These are phyloP conservation scores for Neopelma chrysocephalum DNA, from an alignment of 2,797 vertebrate genomes.

Conservation along the genomic window DNA sequence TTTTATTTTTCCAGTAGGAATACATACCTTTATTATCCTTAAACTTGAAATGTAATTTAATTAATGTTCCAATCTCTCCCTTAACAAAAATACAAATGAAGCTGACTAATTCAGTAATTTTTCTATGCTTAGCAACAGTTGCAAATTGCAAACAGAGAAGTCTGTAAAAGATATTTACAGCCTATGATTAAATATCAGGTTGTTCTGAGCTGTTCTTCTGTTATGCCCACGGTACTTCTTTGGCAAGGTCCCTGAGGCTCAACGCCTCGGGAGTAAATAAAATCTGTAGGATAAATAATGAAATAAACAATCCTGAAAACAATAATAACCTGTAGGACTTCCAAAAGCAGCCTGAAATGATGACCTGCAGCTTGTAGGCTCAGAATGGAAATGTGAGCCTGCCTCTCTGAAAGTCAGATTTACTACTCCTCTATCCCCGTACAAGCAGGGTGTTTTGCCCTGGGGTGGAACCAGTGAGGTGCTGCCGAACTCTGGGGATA, in stretches of 20 bases:
- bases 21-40: not conserved
- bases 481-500: not conserved
- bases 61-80: not conserved
- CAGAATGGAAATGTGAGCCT: not conserved
- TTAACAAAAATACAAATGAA: not conserved
- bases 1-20: not conserved
- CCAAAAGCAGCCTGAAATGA: not conserved
- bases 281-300: not conserved
- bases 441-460: not conserved
- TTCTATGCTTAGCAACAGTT: constrained; percentile 16
- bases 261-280: not conserved
- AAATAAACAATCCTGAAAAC: not conserved
- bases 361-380: not conserved
- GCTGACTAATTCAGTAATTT: constrained; percentile 26
- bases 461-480: not conserved
- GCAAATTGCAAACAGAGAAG: constrained; percentile 30
- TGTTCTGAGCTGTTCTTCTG: constrained; percentile 9
- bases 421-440: not conserved
- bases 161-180: constrained; percentile 38
- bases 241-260: not conserved
- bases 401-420: not conserved
- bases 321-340: not conserved
- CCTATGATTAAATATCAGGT: constrained; percentile 41
- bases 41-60: not conserved
- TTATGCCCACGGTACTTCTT: not conserved